Conservation (phyloP, 1,140 invertebrate genomes). For the Chionoecetes opilio region DNA sequence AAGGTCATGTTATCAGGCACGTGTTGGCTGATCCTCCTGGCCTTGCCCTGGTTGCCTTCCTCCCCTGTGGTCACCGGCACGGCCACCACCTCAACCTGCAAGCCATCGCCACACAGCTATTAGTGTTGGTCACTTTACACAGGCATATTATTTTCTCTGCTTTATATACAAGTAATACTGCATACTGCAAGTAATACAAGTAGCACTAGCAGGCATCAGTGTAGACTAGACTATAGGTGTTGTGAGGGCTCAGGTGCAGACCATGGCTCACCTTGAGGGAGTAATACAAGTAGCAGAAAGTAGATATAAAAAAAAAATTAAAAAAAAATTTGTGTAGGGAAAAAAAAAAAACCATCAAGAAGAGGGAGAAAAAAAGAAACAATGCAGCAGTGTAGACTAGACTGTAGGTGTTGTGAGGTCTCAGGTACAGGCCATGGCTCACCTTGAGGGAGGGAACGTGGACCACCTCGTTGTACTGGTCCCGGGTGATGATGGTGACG, state of each 20-base stretch:
- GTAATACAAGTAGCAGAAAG: no score
- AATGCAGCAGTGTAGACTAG: no score
- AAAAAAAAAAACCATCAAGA: no score
- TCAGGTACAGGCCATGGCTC: slow-evolving; percentile 60
- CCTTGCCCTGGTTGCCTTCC: slow-evolving; percentile 83
- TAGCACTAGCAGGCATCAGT: no score
- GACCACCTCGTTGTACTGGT: slow-evolving; percentile 96
- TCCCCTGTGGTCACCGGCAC: slow-evolving; percentile 86
- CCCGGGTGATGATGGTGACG: slow-evolving; percentile 92
- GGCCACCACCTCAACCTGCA: slow-evolving; percentile 89
- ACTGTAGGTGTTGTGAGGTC: neutral
- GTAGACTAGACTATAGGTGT: neutral
- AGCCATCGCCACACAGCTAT: neutral
- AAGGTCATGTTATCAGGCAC: slow-evolving; percentile 88
- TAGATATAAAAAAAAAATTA: no score
- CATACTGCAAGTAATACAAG: no score
- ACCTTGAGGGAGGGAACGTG: slow-evolving; percentile 94
- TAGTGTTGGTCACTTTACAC: no score
- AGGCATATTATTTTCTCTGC: no score
- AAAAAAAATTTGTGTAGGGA: no score
- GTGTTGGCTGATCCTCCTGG: slow-evolving; percentile 86
- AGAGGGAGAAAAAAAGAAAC: no score
- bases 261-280: slow-evolving; percentile 89
- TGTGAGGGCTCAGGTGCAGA: neutral
- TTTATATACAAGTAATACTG: no score